Percentiles rank a stretch among this genome's conserved stretches.
These are phyloP conservation scores for Melanocharis versteri DNA, from an alignment of 2,113 vertebrate genomes.

Conservation along the genomic window DNA sequence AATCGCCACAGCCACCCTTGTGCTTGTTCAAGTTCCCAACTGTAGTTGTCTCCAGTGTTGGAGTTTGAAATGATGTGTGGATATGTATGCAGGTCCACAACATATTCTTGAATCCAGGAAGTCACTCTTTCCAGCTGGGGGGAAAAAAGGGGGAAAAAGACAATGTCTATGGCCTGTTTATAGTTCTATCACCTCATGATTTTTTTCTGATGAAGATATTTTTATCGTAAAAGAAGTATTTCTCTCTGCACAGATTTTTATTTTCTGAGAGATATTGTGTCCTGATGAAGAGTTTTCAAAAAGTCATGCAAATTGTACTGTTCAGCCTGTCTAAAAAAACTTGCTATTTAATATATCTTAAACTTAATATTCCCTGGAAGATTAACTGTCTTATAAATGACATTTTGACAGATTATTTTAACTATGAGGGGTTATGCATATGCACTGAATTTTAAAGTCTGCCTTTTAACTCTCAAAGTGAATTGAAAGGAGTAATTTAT, in stretches of 20 bases:
- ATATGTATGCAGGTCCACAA: neutral
- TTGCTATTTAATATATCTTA: neutral
- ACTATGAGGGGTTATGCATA: neutral
- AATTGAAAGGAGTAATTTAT: neutral
- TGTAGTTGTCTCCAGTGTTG: neutral
- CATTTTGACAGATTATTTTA: slow-evolving; percentile 26
- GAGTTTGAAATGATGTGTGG: neutral
- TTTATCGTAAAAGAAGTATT: neutral
- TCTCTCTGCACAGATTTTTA: neutral
- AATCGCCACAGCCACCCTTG: neutral
- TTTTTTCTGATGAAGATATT: neutral
- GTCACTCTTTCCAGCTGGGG: neutral
- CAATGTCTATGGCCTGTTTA: neutral
- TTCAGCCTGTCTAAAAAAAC: neutral
- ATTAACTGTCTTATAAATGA: neutral
- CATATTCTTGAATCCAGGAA: neutral
- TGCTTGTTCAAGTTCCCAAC: neutral
- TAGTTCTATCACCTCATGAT: neutral
- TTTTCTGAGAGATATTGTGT: neutral
- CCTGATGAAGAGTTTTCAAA: neutral
- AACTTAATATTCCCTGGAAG: slow-evolving; percentile 8
- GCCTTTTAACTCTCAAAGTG: neutral
- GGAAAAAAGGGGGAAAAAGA: neutral
- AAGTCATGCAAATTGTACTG: neutral
- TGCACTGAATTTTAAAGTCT: slow-evolving; percentile 1